A percentile compares a stretch with the other conserved stretches of the same genome.
These are phyloP conservation scores for Meloe dianella DNA, from an alignment of 2,888 invertebrate species.

Conservation along the genomic window DNA sequence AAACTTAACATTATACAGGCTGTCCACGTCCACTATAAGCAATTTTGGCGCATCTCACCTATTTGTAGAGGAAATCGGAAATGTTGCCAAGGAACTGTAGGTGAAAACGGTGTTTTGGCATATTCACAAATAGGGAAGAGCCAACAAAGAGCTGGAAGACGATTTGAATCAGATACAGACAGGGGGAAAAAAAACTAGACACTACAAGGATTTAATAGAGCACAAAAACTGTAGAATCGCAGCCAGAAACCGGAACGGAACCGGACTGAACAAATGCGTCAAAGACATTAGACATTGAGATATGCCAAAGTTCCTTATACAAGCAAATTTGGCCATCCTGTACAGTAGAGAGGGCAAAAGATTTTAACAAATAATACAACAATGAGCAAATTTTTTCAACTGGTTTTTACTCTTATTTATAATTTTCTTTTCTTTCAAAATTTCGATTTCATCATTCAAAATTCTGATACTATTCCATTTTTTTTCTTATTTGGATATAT, in stretches of 20 bases:
- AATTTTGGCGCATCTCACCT: neutral
- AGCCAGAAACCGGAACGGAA: no score
- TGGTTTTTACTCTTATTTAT: slow-evolving; percentile 39
- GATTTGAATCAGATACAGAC: no score
- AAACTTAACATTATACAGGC: slow-evolving; percentile 25
- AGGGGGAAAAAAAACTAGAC: no score
- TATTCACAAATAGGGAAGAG: no score
- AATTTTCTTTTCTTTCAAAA: slow-evolving; percentile 23
- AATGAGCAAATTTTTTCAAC: slow-evolving; percentile 53
- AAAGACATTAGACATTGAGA: no score
- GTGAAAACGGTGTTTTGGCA: no score
- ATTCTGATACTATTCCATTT: slow-evolving; percentile 1
- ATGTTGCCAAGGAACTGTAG: neutral
- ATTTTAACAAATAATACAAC: slow-evolving; percentile 54
- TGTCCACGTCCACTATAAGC: neutral
- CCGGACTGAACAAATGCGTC: no score
- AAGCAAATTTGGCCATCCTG: neutral
- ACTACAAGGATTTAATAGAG: no score
- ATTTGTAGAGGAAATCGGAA: neutral
- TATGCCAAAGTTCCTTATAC: neutral
- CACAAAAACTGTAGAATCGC: no score
- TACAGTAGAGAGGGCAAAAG: slow-evolving; percentile 38
- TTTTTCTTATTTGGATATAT: neutral
- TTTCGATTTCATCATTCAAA: slow-evolving; percentile 21
- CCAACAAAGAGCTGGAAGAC: no score